Conservation (phyloP, 2,113 vertebrate species). For the Herpetotheres cachinnans region DNA sequence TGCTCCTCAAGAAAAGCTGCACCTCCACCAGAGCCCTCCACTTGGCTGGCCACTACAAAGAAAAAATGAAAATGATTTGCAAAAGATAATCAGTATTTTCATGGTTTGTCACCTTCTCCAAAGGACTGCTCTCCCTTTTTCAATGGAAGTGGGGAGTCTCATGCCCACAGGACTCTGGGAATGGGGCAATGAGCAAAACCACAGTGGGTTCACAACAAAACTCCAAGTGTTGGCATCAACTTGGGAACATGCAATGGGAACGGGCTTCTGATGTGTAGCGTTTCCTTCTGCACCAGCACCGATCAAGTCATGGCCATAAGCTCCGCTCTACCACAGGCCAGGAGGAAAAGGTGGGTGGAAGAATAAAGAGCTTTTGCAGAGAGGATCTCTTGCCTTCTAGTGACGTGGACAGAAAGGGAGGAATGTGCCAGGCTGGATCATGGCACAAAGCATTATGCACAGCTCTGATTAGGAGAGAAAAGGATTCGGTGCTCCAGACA, state of each 20-base stretch:
- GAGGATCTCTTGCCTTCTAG: neutral
- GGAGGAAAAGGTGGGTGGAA: neutral
- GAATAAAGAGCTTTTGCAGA: neutral
- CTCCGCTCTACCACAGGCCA: accelerated
- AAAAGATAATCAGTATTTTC: neutral
- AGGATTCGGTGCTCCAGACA: neutral
- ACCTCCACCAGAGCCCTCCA: neutral
- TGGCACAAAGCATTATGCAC: neutral
- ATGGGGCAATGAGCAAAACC: neutral
- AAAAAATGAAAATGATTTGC: neutral
- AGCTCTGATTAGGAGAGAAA: neutral
- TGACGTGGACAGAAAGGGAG: neutral
- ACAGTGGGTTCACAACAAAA: neutral
- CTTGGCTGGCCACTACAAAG: neutral
- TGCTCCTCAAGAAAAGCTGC: neutral
- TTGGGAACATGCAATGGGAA: neutral
- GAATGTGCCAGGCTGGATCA: neutral
- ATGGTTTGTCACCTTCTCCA: neutral
- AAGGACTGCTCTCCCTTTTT: neutral
- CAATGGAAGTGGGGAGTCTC: neutral
- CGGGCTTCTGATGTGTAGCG: neutral
- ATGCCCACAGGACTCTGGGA: neutral
- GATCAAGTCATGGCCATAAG: neutral
- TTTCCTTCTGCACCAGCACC: neutral
- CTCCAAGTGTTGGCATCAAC: accelerated